Conservation (phyloP, 2,888 invertebrate genomes). For the Tenthredo distinguenda region DNA sequence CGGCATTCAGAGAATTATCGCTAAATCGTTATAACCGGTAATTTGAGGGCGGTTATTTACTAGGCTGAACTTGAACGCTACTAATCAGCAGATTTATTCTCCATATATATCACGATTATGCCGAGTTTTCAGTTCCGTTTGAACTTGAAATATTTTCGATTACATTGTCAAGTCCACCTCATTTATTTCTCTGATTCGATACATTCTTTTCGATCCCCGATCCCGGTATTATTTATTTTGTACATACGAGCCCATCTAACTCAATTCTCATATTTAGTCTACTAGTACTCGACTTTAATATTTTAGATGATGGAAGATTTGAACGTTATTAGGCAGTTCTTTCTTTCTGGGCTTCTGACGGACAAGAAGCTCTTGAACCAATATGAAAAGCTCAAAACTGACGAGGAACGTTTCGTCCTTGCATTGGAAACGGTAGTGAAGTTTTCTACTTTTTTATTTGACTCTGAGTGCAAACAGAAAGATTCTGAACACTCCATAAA, state of each 20-base stretch:
- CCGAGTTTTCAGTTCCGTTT: background rate
- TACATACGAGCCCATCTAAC: background rate
- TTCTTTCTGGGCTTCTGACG: background rate
- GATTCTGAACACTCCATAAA: background rate
- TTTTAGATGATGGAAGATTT: background rate
- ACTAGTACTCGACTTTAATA: background rate
- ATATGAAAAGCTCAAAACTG: background rate
- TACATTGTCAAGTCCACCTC: background rate
- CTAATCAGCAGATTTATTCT: background rate
- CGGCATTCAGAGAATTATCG: slow-evolving; percentile 62
- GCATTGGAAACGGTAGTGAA: background rate
- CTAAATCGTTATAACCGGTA: background rate
- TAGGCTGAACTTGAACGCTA: background rate
- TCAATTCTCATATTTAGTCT: background rate
- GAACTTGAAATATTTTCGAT: background rate
- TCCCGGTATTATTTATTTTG: background rate
- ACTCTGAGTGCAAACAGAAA: background rate
- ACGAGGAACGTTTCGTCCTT: background rate
- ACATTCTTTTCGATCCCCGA: background rate
- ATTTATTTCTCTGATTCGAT: background rate
- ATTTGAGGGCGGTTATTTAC: background rate
- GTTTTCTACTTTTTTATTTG: background rate
- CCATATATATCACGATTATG: background rate
- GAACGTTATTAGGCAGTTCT: background rate
- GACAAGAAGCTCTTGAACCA: background rate